Evolutionary conservation across 2,888 invertebrate genomes (phyloP).

Genomic region (Sarcophaga carnaria): DNA sequence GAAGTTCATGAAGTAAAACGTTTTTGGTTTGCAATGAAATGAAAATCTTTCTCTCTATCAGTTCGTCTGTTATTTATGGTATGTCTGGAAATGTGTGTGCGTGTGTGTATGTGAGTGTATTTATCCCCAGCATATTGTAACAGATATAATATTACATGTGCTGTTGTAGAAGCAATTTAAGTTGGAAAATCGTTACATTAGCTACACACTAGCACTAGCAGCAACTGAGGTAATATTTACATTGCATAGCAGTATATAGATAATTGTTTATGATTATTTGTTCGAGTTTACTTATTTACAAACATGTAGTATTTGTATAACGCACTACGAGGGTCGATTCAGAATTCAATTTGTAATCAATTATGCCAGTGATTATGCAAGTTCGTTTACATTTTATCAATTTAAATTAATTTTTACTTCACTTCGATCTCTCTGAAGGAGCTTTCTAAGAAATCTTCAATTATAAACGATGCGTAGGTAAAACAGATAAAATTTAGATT

Average conservation of each 20-base stretch:
- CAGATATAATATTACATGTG: not conserved
- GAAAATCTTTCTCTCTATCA: not conserved
- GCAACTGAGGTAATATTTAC: no score
- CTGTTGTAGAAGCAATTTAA: not conserved
- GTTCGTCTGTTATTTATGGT: constrained; percentile 6
- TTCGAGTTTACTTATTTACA: constrained; percentile 10
- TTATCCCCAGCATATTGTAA: no score
- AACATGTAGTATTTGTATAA: constrained; percentile 12
- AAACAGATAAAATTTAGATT: no score
- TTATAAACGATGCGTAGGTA: no score
- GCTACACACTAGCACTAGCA: no score
- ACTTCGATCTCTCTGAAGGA: no score
- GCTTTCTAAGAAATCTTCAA: no score
- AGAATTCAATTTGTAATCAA: no score
- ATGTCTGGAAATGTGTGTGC: not conserved
- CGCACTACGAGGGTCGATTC: not conserved
- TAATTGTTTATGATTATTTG: constrained; percentile 35
- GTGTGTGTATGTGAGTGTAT: not conserved
- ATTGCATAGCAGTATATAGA: not conserved
- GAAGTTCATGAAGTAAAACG: not conserved
- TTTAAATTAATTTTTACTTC: no score
- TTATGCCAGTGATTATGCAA: no score
- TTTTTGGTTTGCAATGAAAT: not conserved
- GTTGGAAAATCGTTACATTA: no score
- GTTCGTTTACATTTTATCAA: no score